phyloP scores from a whole-genome alignment of 2,113 vertebrate species.

The Cygnus buccinator region DNA sequence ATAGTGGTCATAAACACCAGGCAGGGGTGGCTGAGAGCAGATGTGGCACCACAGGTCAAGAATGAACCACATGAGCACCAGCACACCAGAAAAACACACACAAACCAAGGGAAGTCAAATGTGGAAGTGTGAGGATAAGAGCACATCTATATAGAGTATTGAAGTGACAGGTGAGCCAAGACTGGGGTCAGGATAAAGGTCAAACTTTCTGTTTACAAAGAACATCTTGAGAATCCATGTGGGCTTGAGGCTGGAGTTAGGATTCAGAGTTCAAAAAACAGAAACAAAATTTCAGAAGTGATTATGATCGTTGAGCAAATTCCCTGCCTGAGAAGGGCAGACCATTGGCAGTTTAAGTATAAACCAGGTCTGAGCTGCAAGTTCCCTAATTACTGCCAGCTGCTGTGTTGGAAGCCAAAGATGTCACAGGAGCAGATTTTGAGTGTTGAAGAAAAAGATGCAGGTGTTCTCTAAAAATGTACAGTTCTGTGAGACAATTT shows the following conservation, averaged over 20 bases:
- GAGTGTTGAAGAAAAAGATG: neutral
- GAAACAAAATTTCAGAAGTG: neutral
- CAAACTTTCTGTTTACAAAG: neutral
- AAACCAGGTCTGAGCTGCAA: neutral
- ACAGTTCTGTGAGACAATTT: neutral
- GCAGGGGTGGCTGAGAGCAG: neutral
- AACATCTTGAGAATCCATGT: neutral
- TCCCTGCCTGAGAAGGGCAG: neutral
- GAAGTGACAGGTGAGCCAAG: neutral
- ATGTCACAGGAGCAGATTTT: neutral
- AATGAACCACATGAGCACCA: neutral
- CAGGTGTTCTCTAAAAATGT: neutral
- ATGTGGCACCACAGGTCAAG: neutral
- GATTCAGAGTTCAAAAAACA: neutral
- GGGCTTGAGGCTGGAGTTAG: neutral
- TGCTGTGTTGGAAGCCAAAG: neutral
- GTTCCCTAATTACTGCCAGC: neutral
- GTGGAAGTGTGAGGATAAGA: neutral
- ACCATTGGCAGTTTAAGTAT: neutral
- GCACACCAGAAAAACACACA: neutral
- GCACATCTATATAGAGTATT: neutral
- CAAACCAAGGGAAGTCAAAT: neutral
- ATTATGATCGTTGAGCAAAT: neutral
- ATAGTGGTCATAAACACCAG: neutral
- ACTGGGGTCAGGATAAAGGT: neutral